A percentile compares a stretch with the other conserved stretches of the same genome.
These are phyloP conservation scores for Coranthus polyacanthus DNA, from an alignment of 2,797 vertebrate genomes.

Conservation along the genomic window DNA sequence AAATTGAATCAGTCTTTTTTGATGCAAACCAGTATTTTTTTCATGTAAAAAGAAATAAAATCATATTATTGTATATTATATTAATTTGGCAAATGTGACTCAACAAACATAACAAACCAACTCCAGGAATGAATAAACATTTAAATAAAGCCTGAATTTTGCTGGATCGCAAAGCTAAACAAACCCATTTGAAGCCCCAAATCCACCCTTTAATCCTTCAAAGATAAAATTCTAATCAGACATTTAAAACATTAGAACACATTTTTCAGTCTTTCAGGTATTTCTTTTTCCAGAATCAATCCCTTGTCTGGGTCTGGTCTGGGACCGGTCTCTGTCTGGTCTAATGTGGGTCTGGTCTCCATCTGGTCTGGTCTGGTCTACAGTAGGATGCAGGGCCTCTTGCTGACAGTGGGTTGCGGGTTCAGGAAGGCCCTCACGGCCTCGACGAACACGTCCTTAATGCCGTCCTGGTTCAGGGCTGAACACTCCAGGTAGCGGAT, in stretches of 20 bases:
- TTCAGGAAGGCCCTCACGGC: conserved; percentile 90
- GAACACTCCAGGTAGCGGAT: conserved; percentile 93
- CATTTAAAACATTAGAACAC: background rate
- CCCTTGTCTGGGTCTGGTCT: too few species aligned
- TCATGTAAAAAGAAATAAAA: too few species aligned
- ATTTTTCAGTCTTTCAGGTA: conserved; percentile 35
- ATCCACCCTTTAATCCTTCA: background rate
- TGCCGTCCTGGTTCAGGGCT: conserved; percentile 91
- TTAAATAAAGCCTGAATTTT: too few species aligned
- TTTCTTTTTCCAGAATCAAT: too few species aligned
- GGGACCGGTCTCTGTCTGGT: background rate
- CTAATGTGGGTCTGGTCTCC: too few species aligned
- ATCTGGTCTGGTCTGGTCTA: conserved; percentile 68
- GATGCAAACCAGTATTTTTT: too few species aligned
- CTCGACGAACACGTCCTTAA: conserved; percentile 91
- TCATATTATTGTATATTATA: too few species aligned
- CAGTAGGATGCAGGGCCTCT: conserved; percentile 90
- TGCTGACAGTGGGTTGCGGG: conserved; percentile 79
- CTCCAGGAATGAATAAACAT: too few species aligned
- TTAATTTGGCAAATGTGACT: too few species aligned
- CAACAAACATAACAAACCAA: too few species aligned
- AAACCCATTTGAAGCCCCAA: background rate
- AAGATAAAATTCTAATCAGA: conserved; percentile 37
- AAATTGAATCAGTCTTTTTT: too few species aligned
- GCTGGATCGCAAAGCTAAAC: too few species aligned